Conservation (phyloP, 2,113 vertebrate genomes). For the Gymnarchus niloticus region DNA sequence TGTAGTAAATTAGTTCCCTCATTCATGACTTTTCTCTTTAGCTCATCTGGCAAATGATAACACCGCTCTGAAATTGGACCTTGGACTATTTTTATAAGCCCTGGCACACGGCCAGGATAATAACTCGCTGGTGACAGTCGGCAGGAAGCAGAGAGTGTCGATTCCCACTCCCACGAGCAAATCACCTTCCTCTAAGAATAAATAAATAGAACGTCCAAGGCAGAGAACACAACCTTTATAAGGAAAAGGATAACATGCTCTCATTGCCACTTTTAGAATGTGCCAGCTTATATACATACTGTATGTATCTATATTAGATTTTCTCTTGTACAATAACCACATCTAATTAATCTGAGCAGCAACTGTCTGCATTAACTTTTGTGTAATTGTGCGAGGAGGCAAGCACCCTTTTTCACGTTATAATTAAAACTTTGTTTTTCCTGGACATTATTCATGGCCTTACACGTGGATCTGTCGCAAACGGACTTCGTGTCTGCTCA, state of each 20-base stretch:
- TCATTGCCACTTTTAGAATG: not conserved
- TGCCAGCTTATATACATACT: not conserved
- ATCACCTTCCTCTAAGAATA: not conserved
- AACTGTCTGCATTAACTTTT: too few species aligned
- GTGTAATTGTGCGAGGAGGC: not conserved
- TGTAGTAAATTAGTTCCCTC: conserved; percentile 46
- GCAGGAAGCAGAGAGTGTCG: conserved; percentile 39
- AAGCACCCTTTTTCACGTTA: not conserved
- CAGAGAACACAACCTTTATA: not conserved
- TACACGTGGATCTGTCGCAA: not conserved
- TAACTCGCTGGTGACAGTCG: conserved; percentile 53
- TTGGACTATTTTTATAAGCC: conserved; percentile 53
- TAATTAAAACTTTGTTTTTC: not conserved
- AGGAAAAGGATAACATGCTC: not conserved
- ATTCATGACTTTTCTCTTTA: conserved; percentile 32
- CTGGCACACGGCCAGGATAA: conserved; percentile 45
- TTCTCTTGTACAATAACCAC: too few species aligned
- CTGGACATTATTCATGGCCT: too few species aligned
- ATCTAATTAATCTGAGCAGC: too few species aligned
- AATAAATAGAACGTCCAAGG: too few species aligned
- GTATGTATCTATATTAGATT: not conserved
- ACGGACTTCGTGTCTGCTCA: not conserved
- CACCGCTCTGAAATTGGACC: conserved; percentile 47
- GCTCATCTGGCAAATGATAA: conserved; percentile 59
- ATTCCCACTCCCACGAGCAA: conserved; percentile 36